Evolutionary conservation across 2,797 vertebrate genomes (phyloP).

Genomic region (Bovichtus diacanthus): DNA sequence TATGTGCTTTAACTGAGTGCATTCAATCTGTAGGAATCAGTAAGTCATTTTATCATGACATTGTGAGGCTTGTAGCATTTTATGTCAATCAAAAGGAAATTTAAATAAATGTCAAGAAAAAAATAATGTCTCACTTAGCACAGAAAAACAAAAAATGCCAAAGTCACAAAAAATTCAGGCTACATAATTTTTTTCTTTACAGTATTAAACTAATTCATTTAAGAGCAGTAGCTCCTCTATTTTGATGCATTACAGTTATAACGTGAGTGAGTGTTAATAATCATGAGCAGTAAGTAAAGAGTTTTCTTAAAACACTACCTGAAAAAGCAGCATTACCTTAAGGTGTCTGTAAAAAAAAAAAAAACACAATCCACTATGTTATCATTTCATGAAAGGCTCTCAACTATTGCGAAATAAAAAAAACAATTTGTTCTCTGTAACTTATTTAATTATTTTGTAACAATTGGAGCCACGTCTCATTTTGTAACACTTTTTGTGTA

Average conservation of each 20-base stretch:
- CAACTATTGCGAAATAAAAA: background rate
- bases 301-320: background rate
- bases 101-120: background rate
- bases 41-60: conserved; percentile 30
- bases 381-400: background rate
- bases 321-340: background rate
- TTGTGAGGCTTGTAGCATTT: conserved; percentile 1
- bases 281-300: background rate
- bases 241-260: background rate
- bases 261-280: background rate
- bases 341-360: background rate
- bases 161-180: background rate
- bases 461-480: background rate
- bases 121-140: conserved; percentile 1
- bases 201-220: background rate
- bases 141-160: background rate
- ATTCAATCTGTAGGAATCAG: conserved; percentile 37
- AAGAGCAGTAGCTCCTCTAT: background rate
- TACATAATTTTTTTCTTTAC: background rate
- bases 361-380: background rate
- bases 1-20: conserved; percentile 27
- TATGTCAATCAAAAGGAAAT: conserved; percentile 11
- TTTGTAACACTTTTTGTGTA: background rate
- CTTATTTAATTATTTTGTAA: background rate
- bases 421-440: background rate